Conservation (phyloP, 2,113 vertebrate species). For the Pangasianodon hypophthalmus region DNA sequence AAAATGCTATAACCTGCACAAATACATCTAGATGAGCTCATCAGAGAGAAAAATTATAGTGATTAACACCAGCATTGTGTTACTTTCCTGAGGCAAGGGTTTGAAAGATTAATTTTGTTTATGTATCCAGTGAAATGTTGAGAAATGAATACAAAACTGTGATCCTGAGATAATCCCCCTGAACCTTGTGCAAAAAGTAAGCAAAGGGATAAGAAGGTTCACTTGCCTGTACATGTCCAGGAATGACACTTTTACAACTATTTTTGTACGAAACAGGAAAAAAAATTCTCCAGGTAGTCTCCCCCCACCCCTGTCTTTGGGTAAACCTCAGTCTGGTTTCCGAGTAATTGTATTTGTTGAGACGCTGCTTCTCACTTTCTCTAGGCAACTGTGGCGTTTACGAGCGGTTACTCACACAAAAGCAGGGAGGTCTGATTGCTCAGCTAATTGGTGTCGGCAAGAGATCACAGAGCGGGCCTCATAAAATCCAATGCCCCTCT, state of each 20-base stretch:
- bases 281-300: slow-evolving; percentile 15
- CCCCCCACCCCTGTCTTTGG: slow-evolving; percentile 9
- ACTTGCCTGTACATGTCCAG: slow-evolving; percentile 40
- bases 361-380: slow-evolving; percentile 61
- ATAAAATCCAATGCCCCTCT: slow-evolving; percentile 66
- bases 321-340: slow-evolving; percentile 42
- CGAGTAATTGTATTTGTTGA: slow-evolving; percentile 59
- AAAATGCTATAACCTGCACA: not conserved
- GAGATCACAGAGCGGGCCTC: slow-evolving; percentile 70
- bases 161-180: slow-evolving; percentile 11
- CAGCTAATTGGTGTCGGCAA: slow-evolving; percentile 76
- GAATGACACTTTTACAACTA: slow-evolving; percentile 49
- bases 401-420: slow-evolving; percentile 69
- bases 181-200: slow-evolving; percentile 30
- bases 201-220: slow-evolving; percentile 26
- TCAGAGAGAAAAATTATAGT: slow-evolving; percentile 33
- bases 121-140: slow-evolving; percentile 36
- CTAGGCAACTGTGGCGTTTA: slow-evolving; percentile 70
- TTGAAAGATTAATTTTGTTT: slow-evolving; percentile 43
- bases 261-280: slow-evolving; percentile 25
- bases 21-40: slow-evolving; percentile 18
- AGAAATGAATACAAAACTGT: slow-evolving; percentile 28
- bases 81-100: slow-evolving; percentile 20
- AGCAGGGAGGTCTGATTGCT: slow-evolving; percentile 72
- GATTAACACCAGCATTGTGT: slow-evolving; percentile 42